A percentile compares a stretch with the other conserved stretches of the same genome.
Conservation (phyloP, 2,888 invertebrate species). For the Drosophila differens region DNA sequence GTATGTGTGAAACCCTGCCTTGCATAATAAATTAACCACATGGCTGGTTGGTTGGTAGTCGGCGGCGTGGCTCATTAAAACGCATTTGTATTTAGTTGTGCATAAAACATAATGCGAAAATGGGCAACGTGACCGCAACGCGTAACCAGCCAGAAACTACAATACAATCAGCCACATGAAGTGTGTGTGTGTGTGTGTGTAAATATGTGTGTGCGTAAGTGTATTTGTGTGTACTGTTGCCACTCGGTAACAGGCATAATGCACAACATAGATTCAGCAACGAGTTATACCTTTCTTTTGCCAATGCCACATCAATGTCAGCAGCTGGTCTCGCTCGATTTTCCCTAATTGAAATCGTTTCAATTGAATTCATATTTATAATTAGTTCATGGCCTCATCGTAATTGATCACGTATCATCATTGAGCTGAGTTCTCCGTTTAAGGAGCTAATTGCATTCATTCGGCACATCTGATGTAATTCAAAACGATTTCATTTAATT, state of each 20-base stretch:
- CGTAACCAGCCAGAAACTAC: constrained; percentile 24
- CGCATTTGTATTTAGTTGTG: constrained; percentile 80
- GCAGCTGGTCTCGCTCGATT: neutral
- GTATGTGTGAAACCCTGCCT: constrained; percentile 55
- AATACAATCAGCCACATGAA: constrained; percentile 37
- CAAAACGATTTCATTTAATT: neutral
- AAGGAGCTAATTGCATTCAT: neutral
- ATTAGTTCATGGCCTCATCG: constrained; percentile 7
- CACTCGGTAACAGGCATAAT: constrained; percentile 21
- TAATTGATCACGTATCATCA: constrained; percentile 14
- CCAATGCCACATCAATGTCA: neutral
- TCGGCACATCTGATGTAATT: neutral
- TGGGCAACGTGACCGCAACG: constrained; percentile 72
- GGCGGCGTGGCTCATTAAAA: constrained; percentile 70
- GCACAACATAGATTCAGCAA: constrained; percentile 3
- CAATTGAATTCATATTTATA: constrained; percentile 11
- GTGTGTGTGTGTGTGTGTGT: neutral
- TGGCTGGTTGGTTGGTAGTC: constrained; percentile 43
- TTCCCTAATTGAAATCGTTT: constrained; percentile 30
- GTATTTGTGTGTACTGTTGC: constrained; percentile 29
- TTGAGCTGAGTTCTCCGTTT: neutral
- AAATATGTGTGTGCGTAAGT: neutral
- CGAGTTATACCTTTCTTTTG: constrained; percentile 1
- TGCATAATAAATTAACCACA: constrained; percentile 79
- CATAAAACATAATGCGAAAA: constrained; percentile 79